A percentile compares a stretch with the other conserved stretches of the same genome.
These are phyloP conservation scores for Zaprionus tsacasi DNA, from an alignment of 1,140 invertebrate species.

Conservation along the genomic window DNA sequence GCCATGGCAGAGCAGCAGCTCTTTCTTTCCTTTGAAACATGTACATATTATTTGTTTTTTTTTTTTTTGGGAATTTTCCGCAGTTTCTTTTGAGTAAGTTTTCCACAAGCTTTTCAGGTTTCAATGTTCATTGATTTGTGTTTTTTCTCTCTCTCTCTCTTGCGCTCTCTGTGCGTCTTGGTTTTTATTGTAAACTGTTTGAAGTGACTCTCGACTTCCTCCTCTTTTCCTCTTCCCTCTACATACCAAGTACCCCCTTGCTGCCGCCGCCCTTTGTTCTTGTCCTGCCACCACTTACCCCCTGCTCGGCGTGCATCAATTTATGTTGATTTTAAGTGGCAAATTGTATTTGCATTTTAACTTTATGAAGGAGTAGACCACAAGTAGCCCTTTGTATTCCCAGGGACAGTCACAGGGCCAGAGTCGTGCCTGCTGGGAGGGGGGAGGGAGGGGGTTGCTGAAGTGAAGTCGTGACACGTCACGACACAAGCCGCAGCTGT, in stretches of 20 bases:
- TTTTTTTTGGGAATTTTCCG: slow-evolving; percentile 17
- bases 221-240: neutral
- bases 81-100: slow-evolving; percentile 13
- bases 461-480: slow-evolving; percentile 15
- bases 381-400: slow-evolving; percentile 60
- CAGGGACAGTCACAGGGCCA: too few species aligned
- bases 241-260: neutral
- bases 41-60: slow-evolving; percentile 21
- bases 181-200: slow-evolving; percentile 67
- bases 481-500: slow-evolving; percentile 21
- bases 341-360: slow-evolving; percentile 80
- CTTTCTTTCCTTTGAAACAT: slow-evolving; percentile 1
- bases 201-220: slow-evolving; percentile 53
- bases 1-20: slow-evolving; percentile 10
- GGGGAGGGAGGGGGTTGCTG: too few species aligned
- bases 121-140: slow-evolving; percentile 56
- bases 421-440: neutral
- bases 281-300: slow-evolving; percentile 24
- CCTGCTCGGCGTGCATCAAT: slow-evolving; percentile 44
- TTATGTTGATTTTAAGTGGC: slow-evolving; percentile 79
- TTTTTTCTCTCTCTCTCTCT: slow-evolving; percentile 26
- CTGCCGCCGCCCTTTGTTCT: neutral
- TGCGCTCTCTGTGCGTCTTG: slow-evolving; percentile 15
- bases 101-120: slow-evolving; percentile 39
- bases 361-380: slow-evolving; percentile 59